A percentile compares a stretch with the other conserved stretches of the same genome.
Conservation (phyloP, 2,113 vertebrate species). For the Narcine bancroftii region DNA sequence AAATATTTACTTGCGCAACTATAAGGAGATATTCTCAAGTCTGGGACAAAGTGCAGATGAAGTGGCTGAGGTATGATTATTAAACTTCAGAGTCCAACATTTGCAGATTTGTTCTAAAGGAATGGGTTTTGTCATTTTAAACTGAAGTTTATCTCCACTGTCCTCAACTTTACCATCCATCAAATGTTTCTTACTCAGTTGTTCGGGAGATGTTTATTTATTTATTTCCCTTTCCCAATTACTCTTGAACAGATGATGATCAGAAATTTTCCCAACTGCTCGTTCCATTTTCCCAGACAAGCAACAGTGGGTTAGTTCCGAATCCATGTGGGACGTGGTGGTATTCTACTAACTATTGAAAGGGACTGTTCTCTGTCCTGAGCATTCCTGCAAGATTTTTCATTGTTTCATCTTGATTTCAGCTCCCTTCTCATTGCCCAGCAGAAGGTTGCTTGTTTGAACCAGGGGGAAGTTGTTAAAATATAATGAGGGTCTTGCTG, state of each 20-base stretch:
- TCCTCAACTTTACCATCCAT: background rate
- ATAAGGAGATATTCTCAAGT: slow-evolving; percentile 68
- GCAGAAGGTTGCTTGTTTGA: background rate
- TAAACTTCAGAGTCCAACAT: background rate
- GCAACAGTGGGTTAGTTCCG: too few species aligned
- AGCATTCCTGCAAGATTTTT: background rate
- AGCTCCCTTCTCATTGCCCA: background rate
- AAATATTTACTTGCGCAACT: slow-evolving; percentile 71
- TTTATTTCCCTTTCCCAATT: background rate
- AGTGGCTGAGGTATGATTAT: slow-evolving; percentile 63
- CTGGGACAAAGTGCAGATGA: slow-evolving; percentile 69
- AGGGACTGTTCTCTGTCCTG: background rate
- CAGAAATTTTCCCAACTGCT: background rate
- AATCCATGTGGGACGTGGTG: background rate
- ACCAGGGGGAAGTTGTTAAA: background rate
- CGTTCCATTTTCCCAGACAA: too few species aligned
- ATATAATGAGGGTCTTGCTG: background rate
- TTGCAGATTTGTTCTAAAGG: background rate
- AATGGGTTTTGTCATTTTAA: background rate
- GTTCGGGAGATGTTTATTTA: background rate
- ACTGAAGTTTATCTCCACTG: background rate
- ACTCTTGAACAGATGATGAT: background rate
- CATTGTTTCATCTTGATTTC: background rate
- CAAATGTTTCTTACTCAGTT: background rate
- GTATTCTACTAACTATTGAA: background rate